phyloP scores from a whole-genome alignment of 2,797 vertebrate genomes.

The Poecilia gillii region DNA sequence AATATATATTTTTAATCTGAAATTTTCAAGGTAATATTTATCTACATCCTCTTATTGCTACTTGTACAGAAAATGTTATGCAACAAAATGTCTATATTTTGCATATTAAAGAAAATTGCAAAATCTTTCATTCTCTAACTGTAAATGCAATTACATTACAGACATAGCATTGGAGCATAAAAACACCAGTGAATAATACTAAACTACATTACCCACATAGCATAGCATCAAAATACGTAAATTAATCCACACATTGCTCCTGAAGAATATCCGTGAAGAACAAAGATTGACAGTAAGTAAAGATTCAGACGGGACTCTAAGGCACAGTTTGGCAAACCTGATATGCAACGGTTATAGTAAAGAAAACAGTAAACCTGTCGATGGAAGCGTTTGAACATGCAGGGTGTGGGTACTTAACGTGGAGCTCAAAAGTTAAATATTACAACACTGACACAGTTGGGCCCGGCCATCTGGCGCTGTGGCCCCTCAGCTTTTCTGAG shows the following conservation, averaged over 20 bases:
- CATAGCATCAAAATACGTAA: not conserved
- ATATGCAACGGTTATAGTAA: not conserved
- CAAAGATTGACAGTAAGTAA: not conserved
- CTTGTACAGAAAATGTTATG: not conserved
- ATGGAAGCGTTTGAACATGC: not conserved
- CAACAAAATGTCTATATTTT: slow-evolving; percentile 8
- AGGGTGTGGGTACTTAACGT: not conserved
- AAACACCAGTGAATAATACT: slow-evolving; percentile 50
- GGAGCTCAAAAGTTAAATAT: not conserved
- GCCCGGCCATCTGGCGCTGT: not conserved
- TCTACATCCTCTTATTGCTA: not conserved
- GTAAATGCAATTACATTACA: slow-evolving; percentile 60
- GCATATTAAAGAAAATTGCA: not conserved
- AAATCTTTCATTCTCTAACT: slow-evolving; percentile 42
- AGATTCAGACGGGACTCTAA: not conserved
- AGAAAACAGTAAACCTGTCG: not conserved
- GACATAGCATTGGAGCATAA: slow-evolving; percentile 64
- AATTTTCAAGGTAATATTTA: not conserved
- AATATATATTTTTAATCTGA: not conserved
- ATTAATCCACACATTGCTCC: not conserved
- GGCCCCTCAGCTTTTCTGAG: not conserved
- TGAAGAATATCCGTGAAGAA: not conserved
- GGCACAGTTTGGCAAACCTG: not conserved
- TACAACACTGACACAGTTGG: not conserved
- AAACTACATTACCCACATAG: not conserved